Evolutionary conservation across 2,888 invertebrate genomes (phyloP).

Genomic region (Panzeria rudis): DNA sequence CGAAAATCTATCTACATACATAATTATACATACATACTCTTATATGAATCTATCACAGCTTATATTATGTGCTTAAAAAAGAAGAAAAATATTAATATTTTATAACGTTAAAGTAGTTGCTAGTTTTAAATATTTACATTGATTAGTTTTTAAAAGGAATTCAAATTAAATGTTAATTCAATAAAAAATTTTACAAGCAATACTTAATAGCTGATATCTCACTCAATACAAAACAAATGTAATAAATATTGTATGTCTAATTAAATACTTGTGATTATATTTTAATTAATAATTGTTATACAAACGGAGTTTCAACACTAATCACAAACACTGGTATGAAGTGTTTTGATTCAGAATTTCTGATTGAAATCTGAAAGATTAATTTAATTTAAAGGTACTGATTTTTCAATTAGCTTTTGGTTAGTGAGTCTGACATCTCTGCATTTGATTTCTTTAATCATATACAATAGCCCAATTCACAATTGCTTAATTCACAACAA

Average conservation of each 20-base stretch:
- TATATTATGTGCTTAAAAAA: constrained; percentile 48
- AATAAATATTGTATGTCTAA: constrained; percentile 24
- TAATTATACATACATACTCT: background rate
- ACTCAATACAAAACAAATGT: constrained; percentile 24
- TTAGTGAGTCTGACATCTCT: too few relatives aligned
- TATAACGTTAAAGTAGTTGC: constrained; percentile 50
- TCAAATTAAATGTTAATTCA: constrained; percentile 34
- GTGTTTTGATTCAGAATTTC: too few relatives aligned
- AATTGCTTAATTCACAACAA: too few relatives aligned
- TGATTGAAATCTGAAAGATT: too few relatives aligned
- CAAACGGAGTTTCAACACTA: too few relatives aligned
- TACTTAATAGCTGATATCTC: constrained; percentile 54
- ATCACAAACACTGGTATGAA: too few relatives aligned
- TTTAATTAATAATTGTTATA: too few relatives aligned
- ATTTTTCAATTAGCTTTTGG: too few relatives aligned
- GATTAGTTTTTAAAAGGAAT: constrained; percentile 6
- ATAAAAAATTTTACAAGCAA: constrained; percentile 66
- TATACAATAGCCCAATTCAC: too few relatives aligned
- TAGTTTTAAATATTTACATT: constrained; percentile 39
- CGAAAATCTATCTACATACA: constrained; percentile 8
- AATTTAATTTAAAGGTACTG: too few relatives aligned
- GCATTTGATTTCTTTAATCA: too few relatives aligned
- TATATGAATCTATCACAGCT: background rate
- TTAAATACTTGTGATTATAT: constrained; percentile 2
- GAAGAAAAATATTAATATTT: constrained; percentile 37